These are phyloP conservation scores for Mya arenaria DNA, from an alignment of 1,140 invertebrate genomes.

Conservation along the genomic window DNA sequence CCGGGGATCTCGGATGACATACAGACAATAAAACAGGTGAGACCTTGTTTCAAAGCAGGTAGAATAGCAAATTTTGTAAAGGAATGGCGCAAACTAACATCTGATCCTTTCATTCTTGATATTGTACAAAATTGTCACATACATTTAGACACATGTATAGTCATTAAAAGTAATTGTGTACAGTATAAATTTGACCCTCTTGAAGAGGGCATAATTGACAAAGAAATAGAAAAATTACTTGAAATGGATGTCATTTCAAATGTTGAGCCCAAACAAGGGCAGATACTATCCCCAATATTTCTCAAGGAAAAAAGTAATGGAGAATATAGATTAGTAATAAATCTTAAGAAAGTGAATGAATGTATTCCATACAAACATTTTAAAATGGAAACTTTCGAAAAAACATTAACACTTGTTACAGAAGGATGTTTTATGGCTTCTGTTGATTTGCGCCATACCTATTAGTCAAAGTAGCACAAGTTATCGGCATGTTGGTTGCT, in stretches of 20 bases:
- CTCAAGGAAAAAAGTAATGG: constrained; percentile 12
- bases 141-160: constrained; percentile 10
- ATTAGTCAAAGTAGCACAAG: constrained; percentile 32
- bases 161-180: not conserved
- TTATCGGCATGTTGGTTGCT: constrained; percentile 27
- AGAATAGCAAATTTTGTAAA: constrained; percentile 50
- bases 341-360: constrained; percentile 4
- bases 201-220: constrained; percentile 3
- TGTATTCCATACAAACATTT: not conserved
- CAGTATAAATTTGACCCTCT: not conserved
- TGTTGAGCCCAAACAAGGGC: not conserved
- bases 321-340: constrained; percentile 16
- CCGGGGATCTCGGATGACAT: not conserved
- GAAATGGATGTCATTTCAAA: constrained; percentile 4
- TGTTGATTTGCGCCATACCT: constrained; percentile 47
- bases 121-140: constrained; percentile 44
- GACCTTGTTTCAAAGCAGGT: constrained; percentile 49
- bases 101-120: constrained; percentile 51
- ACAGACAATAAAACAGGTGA: constrained; percentile 19
- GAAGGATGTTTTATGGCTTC: constrained; percentile 24
- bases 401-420: not conserved
- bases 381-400: constrained; percentile 23
- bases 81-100: constrained; percentile 49
- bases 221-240: constrained; percentile 39
- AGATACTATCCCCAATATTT: constrained; percentile 39